phyloP scores from a whole-genome alignment of 2,113 vertebrate species.

The Lepus americanus region DNA sequence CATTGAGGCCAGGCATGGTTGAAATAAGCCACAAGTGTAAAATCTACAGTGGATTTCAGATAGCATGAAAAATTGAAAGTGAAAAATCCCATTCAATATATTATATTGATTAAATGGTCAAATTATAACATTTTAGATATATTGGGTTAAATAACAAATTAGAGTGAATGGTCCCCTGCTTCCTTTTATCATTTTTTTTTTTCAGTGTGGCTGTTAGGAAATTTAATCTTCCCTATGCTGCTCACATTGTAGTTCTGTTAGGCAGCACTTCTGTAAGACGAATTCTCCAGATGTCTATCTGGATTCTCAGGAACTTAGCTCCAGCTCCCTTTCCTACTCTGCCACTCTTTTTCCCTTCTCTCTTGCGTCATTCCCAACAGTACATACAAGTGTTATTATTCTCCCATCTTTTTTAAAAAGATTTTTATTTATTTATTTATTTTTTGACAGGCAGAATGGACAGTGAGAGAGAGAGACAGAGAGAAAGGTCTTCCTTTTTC shows the following conservation, averaged over 20 bases:
- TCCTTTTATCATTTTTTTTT: background rate
- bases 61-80: background rate
- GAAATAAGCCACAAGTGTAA: background rate
- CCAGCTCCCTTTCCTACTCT: fast-evolving
- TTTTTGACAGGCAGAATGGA: no score
- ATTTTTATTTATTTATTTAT: no score
- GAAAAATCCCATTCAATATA: background rate
- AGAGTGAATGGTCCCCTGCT: background rate
- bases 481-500: no score
- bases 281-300: background rate
- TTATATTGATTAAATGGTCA: background rate
- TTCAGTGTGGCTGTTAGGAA: background rate
- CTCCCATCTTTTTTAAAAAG: background rate
- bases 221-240: background rate
- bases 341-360: no score
- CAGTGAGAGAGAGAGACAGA: no score
- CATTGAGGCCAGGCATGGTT: background rate
- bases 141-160: background rate
- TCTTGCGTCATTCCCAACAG: background rate
- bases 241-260: background rate
- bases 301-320: fast-evolving
- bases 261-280: background rate
- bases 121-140: background rate
- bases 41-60: background rate
- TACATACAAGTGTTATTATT: fast-evolving